Evolutionary conservation across 1,140 invertebrate species (phyloP), one percentile per base, ranked within the genome.

Genomic region (Gonatopus flavifemur): DNA sequence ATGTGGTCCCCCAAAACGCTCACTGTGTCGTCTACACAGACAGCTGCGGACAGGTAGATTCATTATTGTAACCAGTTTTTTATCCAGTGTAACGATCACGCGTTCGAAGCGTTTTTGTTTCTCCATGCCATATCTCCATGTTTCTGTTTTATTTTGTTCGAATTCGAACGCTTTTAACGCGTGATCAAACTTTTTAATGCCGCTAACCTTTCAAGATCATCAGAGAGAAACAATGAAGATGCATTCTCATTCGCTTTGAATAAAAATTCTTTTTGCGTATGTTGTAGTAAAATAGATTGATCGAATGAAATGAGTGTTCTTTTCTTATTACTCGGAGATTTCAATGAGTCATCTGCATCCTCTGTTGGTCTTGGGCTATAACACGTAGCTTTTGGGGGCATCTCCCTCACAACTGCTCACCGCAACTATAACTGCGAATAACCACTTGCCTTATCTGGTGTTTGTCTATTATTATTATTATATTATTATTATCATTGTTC

Each of bases 1-100:
- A 76, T 80, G 73, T 79, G 82, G 83, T 91, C 77, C 86, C 89
- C 74, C 81, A 82, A 84, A 94, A 93, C 82, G 89, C 89, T 82
- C 87, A 89, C 80, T 92, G 88, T 85, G 90, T 94, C 82, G 88
- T 91, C 83, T 94, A 94, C 88, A 93, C 90, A 84, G 91, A 94
- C 83, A 89, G 90, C 78, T 90, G 91, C 83, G 90, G 90, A 86
- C 91, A 94, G 91, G 92, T 94, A 93, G 80, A 82, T 78, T 81
- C 76, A 78, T 78, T 78, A 78, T 78, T 78, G 77, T 79, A 78
- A 78, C 74, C 76, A 78, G 74, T 80, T 80, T 77, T 80, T 79
- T 77, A 71, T 63, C 67, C 57, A 67, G 71, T 70, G 56, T 75
- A n/a, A n/a, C n/a, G n/a, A 9, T 25, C 35, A 9, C 3, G 13